A percentile compares a stretch with the other conserved stretches of the same genome.
These are phyloP conservation scores for Leptothorax acervorum DNA, from an alignment of 2,888 invertebrate species.

Conservation along the genomic window DNA sequence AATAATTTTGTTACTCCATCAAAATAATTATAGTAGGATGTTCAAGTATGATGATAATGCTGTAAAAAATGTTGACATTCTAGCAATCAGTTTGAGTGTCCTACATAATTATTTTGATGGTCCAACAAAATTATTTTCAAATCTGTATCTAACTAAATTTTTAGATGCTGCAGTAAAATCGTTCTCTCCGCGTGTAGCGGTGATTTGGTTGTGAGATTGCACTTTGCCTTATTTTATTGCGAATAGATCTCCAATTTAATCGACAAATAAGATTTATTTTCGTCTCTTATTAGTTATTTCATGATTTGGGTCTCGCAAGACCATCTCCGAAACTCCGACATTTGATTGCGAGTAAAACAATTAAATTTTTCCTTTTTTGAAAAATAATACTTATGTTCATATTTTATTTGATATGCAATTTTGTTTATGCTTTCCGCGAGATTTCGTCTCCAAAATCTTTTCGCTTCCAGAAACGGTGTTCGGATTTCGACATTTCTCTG, in stretches of 20 bases:
- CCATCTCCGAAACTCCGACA: background rate
- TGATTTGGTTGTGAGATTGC: background rate
- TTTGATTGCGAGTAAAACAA: background rate
- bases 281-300: background rate
- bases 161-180: no score
- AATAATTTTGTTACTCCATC: no score
- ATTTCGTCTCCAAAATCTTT: background rate
- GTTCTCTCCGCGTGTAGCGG: background rate
- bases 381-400: background rate
- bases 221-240: background rate
- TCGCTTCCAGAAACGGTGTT: background rate
- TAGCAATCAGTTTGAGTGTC: no score
- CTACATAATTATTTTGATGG: no score
- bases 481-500: background rate
- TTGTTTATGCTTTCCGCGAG: background rate
- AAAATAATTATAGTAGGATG: no score
- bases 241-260: background rate
- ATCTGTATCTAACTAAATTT: no score
- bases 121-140: no score
- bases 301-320: background rate
- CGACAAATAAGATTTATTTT: background rate
- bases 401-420: background rate
- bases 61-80: no score
- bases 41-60: no score
- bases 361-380: background rate